Conservation (phyloP, 2,888 invertebrate species). For the Brachypalpus laphriformis region DNA sequence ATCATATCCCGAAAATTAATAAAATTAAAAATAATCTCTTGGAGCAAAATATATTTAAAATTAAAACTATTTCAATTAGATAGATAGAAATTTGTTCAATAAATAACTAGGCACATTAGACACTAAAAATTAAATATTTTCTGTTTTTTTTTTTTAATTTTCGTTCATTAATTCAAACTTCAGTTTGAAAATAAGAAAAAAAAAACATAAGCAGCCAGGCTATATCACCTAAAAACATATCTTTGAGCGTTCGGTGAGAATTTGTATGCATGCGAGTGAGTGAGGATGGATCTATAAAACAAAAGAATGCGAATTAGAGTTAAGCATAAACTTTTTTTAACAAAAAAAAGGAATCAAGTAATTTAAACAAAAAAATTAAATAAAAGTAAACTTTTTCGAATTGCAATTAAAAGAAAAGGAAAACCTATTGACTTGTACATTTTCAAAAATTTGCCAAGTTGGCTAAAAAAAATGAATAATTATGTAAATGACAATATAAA, state of each 20-base stretch:
- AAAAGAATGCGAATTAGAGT: slow-evolving; percentile 33
- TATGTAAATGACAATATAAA: slow-evolving; percentile 45
- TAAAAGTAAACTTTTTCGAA: slow-evolving; percentile 17
- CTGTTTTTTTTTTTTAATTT: slow-evolving; percentile 49
- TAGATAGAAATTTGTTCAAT: slow-evolving; percentile 67
- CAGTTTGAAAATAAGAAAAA: slow-evolving; percentile 52
- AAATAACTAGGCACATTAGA: slow-evolving; percentile 34
- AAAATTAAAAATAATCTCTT: slow-evolving; percentile 46
- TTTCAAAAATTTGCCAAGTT: slow-evolving; percentile 43
- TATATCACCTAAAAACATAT: slow-evolving; percentile 83
- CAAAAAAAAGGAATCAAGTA: too few relatives aligned
- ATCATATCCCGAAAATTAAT: slow-evolving; percentile 62
- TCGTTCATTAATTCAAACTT: slow-evolving; percentile 71
- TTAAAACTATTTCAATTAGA: slow-evolving; percentile 55
- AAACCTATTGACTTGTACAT: slow-evolving; percentile 59
- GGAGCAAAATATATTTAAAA: slow-evolving; percentile 25
- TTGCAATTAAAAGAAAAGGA: slow-evolving; percentile 16
- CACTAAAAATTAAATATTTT: neutral
- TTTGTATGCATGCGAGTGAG: slow-evolving; percentile 65
- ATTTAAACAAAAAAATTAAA: neutral
- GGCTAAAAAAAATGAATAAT: neutral
- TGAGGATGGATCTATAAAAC: slow-evolving; percentile 58
- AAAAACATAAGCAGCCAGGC: slow-evolving; percentile 80
- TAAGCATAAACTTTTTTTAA: slow-evolving; percentile 24
- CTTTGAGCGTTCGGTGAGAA: slow-evolving; percentile 78